Evolutionary conservation across 1,140 invertebrate species (phyloP), one percentile per base, ranked within the genome.

Genomic region (Brachionus asplanchnoidis): DNA sequence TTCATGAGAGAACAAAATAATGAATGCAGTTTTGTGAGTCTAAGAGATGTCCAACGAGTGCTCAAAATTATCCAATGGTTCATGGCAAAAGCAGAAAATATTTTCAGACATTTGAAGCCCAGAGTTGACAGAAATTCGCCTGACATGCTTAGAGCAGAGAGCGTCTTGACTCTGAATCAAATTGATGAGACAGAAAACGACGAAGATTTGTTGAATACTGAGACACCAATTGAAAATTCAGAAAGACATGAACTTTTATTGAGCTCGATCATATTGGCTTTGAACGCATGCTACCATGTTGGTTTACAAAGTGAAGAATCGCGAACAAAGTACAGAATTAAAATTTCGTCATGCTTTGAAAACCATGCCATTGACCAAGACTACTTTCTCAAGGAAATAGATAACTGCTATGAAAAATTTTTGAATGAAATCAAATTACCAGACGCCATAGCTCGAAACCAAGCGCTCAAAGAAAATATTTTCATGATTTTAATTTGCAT

Each of bases 11-110:
- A 85, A 36, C 28, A 32, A 66, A 26, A 86, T 87, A 87, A 89
- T 85, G 88, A 89, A 86, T 88, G 88, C 85, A 88, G 88, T 85
- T 85, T 89, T 86, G 88, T 89, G 7, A 88, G 88, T 85, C 82
- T 89, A 32, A 85, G 88, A 82, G 88, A 89, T 85, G 87, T 89
- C 17, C 87, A 88, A 28, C 50, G 88, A 20, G 87, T 87, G 66
- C 86, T 68, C 65, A 66, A 66, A 68, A 65, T 87, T 11, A 73
- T 85, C 7, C 36, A 70, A 20, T 87, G 87, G 87, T 36, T 56
- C 11, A 40, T 23, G n/a, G 7, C 12, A 14, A 65, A 83, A 65
- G 32, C 20, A 20, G 36, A 82, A 82, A 5, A 6, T 40, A 84
- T 50, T 28, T 85, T 66, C 26, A 17, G 17, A 44, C 60, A 77